Conservation (phyloP, 2,888 invertebrate genomes). For the Lepidochrysops patricia region DNA sequence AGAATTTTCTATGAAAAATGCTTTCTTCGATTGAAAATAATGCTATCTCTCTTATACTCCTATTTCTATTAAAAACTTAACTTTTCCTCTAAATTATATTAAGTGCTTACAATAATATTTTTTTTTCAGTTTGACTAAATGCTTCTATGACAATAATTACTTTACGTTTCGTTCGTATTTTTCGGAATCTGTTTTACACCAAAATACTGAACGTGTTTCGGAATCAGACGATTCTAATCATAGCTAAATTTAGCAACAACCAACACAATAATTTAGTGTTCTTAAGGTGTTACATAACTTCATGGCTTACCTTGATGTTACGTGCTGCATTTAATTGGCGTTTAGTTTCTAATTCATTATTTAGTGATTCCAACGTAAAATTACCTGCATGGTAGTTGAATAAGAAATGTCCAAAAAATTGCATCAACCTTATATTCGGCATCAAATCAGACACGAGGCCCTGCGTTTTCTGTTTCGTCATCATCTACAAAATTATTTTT, state of each 20-base stretch:
- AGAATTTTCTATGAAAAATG: not conserved
- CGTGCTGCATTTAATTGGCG: no score
- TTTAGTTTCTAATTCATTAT: no score
- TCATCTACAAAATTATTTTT: slow-evolving; percentile 48
- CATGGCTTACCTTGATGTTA: no score
- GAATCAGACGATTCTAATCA: not conserved
- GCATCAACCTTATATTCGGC: slow-evolving; percentile 88
- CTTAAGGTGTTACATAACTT: no score
- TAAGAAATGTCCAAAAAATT: slow-evolving; percentile 84
- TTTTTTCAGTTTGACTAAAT: no score
- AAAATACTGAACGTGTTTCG: not conserved
- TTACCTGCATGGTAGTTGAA: slow-evolving; percentile 82
- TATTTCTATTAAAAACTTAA: no score
- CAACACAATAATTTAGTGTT: no score
- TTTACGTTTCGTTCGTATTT: not conserved
- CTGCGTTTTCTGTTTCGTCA: slow-evolving; percentile 56
- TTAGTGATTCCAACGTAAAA: no score
- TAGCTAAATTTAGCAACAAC: not conserved
- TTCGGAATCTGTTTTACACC: not conserved
- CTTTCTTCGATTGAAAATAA: not conserved
- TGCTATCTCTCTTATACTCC: not conserved
- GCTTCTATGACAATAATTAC: no score
- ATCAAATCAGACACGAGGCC: slow-evolving; percentile 89
- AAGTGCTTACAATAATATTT: no score
- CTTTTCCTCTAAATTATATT: no score